Conservation (phyloP, 2,888 invertebrate species). For the Melinopterus prodromus region DNA sequence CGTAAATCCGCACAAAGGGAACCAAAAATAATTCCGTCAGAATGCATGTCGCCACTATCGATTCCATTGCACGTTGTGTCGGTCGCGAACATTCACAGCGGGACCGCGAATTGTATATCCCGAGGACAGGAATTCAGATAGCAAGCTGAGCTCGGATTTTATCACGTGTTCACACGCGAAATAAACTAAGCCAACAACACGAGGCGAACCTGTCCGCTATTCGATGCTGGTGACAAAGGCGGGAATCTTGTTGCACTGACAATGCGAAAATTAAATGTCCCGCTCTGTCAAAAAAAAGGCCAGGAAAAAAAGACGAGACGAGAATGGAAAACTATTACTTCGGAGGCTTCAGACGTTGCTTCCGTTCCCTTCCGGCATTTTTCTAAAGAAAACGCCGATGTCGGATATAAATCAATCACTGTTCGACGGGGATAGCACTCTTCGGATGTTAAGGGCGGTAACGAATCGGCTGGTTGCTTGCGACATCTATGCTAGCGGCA, state of each 20-base stretch:
- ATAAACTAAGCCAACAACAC: neutral
- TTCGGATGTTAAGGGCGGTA: neutral
- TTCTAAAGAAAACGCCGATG: neutral
- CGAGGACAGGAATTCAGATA: neutral
- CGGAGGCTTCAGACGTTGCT: neutral
- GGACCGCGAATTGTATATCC: neutral
- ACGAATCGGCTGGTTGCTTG: neutral
- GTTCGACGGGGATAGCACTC: neutral
- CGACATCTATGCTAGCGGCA: neutral
- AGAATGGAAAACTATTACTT: neutral
- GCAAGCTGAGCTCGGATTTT: neutral
- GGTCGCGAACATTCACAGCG: neutral
- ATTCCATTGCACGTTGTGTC: neutral
- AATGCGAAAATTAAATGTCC: neutral
- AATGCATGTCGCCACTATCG: neutral
- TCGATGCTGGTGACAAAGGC: neutral
- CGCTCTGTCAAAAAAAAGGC: neutral
- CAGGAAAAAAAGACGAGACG: neutral
- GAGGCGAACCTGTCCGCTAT: neutral
- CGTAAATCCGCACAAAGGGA: neutral
- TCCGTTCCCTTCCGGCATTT: neutral
- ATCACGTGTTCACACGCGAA: slow-evolving; percentile 4
- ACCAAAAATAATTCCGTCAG: neutral
- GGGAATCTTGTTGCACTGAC: neutral
- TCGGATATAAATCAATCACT: slow-evolving; percentile 4